Percentiles rank a stretch among this genome's conserved stretches.
Evolutionary conservation across 2,888 invertebrate genomes (phyloP).

Genomic region (Tigriopus californicus): DNA sequence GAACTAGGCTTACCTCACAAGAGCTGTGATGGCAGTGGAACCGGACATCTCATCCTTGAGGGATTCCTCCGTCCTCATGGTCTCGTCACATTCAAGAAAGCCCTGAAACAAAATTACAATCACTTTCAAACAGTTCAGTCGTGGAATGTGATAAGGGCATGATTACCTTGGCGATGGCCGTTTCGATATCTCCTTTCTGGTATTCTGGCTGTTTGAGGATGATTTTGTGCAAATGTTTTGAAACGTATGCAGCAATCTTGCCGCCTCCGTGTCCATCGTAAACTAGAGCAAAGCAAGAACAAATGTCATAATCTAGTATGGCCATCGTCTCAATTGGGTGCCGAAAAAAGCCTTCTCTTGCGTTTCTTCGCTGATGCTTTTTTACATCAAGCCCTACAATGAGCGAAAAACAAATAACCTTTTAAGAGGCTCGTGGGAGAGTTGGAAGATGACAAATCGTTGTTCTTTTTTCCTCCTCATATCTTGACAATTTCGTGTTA

Average conservation of each 20-base stretch:
- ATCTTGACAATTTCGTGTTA: too few species aligned
- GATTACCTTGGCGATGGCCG: conserved; percentile 57
- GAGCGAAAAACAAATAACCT: not conserved
- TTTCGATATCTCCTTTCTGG: conserved; percentile 56
- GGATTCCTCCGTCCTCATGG: conserved; percentile 71
- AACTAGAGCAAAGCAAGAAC: conserved; percentile 39
- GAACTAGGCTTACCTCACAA: conserved; percentile 48
- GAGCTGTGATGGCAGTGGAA: conserved; percentile 70
- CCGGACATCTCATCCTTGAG: conserved; percentile 84
- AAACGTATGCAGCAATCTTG: conserved; percentile 81
- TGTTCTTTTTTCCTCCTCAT: not conserved
- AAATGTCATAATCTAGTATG: not conserved
- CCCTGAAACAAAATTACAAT: conserved; percentile 37
- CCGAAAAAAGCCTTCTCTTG: too few species aligned
- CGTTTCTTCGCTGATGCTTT: too few species aligned
- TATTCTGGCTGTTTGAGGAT: conserved; percentile 65
- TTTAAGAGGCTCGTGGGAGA: not conserved
- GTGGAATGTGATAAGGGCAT: conserved; percentile 3
- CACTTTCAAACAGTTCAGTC: conserved; percentile 11
- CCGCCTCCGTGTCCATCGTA: conserved; percentile 79
- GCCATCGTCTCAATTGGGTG: not conserved
- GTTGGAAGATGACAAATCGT: not conserved
- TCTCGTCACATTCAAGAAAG: conserved; percentile 76
- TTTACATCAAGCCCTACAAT: not conserved
- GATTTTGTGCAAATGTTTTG: conserved; percentile 81